phyloP scores from a whole-genome alignment of 2,888 invertebrate species.

The Hypena proboscidalis region DNA sequence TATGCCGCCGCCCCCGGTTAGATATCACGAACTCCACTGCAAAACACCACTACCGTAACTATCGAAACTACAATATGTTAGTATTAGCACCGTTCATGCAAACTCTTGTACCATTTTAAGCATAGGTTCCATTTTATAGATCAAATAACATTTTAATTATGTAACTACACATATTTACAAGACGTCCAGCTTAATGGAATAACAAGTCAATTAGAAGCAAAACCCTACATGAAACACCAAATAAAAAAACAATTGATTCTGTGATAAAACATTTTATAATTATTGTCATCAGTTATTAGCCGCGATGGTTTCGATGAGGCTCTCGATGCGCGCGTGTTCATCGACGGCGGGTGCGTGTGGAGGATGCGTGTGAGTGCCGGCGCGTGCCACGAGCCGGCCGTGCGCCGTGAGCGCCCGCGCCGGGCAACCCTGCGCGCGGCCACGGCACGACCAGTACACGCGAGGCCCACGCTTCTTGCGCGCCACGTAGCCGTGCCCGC shows the following conservation, averaged over 20 bases:
- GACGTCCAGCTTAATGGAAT: no score
- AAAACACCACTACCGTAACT: conserved; percentile 67
- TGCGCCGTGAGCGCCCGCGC: conserved; percentile 71
- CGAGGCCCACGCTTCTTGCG: conserved; percentile 74
- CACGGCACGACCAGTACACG: conserved; percentile 78
- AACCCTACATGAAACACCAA: no score
- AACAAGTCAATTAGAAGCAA: no score
- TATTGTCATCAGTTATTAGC: conserved; percentile 32
- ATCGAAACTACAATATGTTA: conserved; percentile 34
- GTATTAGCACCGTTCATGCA: conserved; percentile 9
- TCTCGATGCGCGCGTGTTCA: conserved; percentile 69
- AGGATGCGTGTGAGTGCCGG: conserved; percentile 61
- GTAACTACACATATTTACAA: no score
- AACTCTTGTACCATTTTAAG: no score
- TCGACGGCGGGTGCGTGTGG: conserved; percentile 52
- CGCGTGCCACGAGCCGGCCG: conserved; percentile 61
- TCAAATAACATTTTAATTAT: no score
- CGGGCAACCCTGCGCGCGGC: conserved; percentile 62
- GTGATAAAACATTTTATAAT: no score
- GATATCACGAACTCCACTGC: conserved; percentile 85
- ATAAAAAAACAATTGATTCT: no score
- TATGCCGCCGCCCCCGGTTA: conserved; percentile 80
- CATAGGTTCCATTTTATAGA: no score
- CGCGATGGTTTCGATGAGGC: conserved; percentile 72
- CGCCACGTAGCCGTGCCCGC: conserved; percentile 69